Evolutionary conservation across 2,797 vertebrate species (phyloP), one percentile per base, ranked within the genome.

Genomic region (Acanthis flammea): DNA sequence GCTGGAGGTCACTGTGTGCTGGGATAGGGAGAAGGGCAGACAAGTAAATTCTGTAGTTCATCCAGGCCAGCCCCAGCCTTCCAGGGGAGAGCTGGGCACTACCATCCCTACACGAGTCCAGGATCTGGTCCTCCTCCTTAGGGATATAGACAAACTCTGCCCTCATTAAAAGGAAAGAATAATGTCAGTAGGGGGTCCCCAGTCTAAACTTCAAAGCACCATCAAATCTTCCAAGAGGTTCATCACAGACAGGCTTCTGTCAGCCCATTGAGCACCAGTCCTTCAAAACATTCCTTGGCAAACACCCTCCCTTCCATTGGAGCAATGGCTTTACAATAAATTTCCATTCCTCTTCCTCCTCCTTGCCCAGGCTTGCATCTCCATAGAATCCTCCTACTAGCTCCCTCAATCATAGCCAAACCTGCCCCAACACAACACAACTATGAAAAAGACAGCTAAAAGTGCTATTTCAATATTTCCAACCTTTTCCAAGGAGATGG

Each of bases 381-480:
- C 67, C 79, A 58, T 35, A 86, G 70, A 92, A 83, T 78, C 91
- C 75, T 89, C 89, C 91, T 71, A 58, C 91, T 84, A 53, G 42
- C 37, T 89, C 92, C 77, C 53, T 60, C 55, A 60, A 81, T 79
- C 91, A 74, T 60, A 76, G 74, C 68, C 85, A 92, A 78, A 92
- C 75, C 53, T 83, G 91, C 54, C 89, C 88, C 67, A 79, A 51
- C 55, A 58, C 33, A 88, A 53, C 54, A 66, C 27, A 85, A n/a
- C 77, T 37, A 76, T 12, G 14, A 76, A 82, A 93, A 87, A 73
- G 48, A 55, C 72, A 89, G 50, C 14, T 57, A 50, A n/a, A 91
- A 79, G 53, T 19, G 58, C 41, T 73, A 42, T 24, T 94, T 81
- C 63, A 63, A 22, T 62, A 62, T 13, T 35, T 25, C 51, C n/a